These are phyloP conservation scores for Cherax destructor DNA, from an alignment of 1,140 invertebrate genomes.

Conservation along the genomic window DNA sequence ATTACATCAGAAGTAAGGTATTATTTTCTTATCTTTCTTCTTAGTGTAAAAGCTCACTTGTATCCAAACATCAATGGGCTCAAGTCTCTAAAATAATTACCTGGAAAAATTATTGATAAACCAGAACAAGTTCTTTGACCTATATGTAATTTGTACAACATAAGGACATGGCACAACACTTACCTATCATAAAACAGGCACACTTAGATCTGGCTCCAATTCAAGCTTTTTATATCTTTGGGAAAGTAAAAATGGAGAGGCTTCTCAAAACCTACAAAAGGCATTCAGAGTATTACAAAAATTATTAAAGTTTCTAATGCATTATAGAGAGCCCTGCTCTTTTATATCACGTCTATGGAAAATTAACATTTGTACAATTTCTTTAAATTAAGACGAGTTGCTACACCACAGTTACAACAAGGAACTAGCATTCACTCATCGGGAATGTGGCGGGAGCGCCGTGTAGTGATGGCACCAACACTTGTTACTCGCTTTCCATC, in stretches of 20 bases:
- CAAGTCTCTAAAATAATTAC: neutral
- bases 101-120: neutral
- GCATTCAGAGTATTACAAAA: conserved; percentile 3
- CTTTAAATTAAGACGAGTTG: conserved; percentile 7
- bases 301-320: neutral
- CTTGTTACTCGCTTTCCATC: conserved; percentile 32
- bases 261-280: conserved; percentile 12
- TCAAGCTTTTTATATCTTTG: conserved; percentile 1
- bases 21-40: neutral
- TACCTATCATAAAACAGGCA: conserved; percentile 52
- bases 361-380: conserved; percentile 40
- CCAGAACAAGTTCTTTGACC: neutral
- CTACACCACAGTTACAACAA: conserved; percentile 17
- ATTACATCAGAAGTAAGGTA: neutral
- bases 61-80: neutral
- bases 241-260: neutral
- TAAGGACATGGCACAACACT: conserved; percentile 58
- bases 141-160: conserved; percentile 59
- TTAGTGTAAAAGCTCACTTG: neutral
- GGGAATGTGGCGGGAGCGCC: conserved; percentile 49
- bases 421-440: conserved; percentile 25
- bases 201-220: conserved; percentile 25
- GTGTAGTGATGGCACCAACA: conserved; percentile 30
- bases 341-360: conserved; percentile 9
- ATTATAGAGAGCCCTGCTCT: conserved; percentile 32